These are phyloP conservation scores for Engystomops pustulosus DNA, from an alignment of 2,113 vertebrate species.

Conservation along the genomic window DNA sequence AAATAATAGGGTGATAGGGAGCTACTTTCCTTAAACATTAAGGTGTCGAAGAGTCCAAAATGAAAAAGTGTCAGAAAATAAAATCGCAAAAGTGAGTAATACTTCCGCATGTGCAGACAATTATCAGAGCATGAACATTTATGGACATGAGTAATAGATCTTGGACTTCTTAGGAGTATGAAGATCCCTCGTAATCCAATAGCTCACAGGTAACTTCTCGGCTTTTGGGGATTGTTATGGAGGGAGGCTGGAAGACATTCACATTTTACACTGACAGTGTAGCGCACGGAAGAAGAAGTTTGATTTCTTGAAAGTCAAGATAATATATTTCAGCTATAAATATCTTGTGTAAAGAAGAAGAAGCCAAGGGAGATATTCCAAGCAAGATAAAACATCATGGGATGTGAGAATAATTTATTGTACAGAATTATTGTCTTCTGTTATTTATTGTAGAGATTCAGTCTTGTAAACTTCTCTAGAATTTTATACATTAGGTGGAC, in stretches of 20 bases:
- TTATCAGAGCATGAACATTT: neutral
- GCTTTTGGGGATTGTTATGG: neutral
- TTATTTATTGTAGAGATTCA: neutral
- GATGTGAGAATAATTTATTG: neutral
- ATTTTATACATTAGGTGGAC: neutral
- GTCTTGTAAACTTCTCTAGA: neutral
- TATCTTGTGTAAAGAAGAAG: neutral
- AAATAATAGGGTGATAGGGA: neutral
- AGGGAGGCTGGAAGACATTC: neutral
- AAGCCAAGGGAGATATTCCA: neutral
- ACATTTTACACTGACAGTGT: conserved; percentile 4
- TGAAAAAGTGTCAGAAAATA: conserved; percentile 28
- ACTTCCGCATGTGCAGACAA: conserved; percentile 10
- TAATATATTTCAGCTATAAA: conserved; percentile 13
- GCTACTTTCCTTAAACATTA: neutral
- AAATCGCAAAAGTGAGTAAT: conserved; percentile 16
- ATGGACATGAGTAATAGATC: conserved; percentile 16
- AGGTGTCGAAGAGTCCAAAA: conserved; percentile 11
- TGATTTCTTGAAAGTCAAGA: neutral
- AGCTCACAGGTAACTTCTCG: conserved; percentile 6
- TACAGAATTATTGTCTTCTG: neutral
- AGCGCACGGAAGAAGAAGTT: neutral
- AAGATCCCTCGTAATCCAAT: neutral
- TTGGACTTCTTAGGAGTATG: neutral
- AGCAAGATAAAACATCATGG: neutral